Evolutionary conservation across 2,113 vertebrate genomes (phyloP).

Genomic region (Sigmodon hispidus): DNA sequence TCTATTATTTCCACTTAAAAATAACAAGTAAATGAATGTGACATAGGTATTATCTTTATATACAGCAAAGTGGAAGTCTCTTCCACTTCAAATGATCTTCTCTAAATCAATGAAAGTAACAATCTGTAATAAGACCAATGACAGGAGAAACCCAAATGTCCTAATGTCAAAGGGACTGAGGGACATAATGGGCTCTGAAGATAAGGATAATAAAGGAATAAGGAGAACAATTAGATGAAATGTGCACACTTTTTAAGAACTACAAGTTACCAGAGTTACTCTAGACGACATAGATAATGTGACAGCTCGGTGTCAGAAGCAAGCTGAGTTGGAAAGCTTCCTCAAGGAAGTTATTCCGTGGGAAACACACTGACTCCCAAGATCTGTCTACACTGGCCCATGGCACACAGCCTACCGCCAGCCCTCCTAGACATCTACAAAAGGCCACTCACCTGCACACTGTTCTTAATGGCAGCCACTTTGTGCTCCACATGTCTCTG

Average conservation of each 20-base stretch:
- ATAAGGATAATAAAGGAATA: not conserved
- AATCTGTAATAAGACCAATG: not conserved
- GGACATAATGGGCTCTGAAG: not conserved
- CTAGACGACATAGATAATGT: not conserved
- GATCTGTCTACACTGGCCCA: not conserved
- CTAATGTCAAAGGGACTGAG: not conserved
- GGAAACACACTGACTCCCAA: not conserved
- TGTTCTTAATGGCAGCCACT: conserved; percentile 92
- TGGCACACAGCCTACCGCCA: fast-evolving
- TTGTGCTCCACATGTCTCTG: conserved; percentile 94
- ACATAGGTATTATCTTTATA: not conserved
- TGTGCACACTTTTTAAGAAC: not conserved
- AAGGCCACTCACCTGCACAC: conserved; percentile 89
- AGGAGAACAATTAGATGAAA: not conserved
- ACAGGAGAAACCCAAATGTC: not conserved
- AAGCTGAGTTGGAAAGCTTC: not conserved
- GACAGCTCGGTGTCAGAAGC: not conserved
- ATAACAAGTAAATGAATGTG: not conserved
- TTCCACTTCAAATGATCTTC: not conserved
- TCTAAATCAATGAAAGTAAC: not conserved
- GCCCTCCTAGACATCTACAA: fast-evolving
- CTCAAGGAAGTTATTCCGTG: not conserved
- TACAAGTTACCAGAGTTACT: not conserved
- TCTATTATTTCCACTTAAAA: conserved; percentile 20
- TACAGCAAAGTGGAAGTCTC: not conserved